These are phyloP conservation scores for Aythya baeri DNA, from an alignment of 2,113 vertebrate species.

Conservation along the genomic window DNA sequence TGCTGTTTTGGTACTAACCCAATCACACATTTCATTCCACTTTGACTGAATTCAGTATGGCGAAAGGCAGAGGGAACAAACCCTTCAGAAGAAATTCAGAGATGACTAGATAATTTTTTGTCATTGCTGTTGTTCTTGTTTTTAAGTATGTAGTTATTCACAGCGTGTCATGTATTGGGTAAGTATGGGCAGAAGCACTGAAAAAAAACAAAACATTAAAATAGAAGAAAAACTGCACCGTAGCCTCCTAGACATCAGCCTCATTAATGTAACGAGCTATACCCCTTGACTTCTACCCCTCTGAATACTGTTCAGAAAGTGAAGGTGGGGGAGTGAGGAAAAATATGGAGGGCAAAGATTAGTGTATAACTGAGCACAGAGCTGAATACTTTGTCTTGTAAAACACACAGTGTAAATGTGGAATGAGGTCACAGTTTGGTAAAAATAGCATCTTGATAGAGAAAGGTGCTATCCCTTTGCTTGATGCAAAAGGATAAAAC, in stretches of 20 bases:
- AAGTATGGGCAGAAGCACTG: neutral
- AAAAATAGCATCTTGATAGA: constrained; percentile 17
- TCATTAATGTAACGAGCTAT: neutral
- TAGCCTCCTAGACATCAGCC: neutral
- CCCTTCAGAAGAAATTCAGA: neutral
- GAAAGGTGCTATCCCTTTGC: neutral
- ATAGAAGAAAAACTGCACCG: neutral
- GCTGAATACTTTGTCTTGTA: neutral
- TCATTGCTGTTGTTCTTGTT: neutral
- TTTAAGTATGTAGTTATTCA: neutral
- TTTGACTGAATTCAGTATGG: neutral
- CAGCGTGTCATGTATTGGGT: neutral
- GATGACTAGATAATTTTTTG: neutral
- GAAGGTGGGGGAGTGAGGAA: neutral
- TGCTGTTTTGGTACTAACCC: neutral
- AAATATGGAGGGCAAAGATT: neutral
- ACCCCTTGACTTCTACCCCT: neutral
- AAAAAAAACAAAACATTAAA: neutral
- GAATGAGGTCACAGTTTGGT: constrained; percentile 10
- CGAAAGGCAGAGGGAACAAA: neutral
- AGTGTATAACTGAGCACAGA: neutral
- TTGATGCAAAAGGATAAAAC: neutral
- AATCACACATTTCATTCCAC: neutral
- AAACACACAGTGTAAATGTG: neutral
- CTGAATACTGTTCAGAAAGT: neutral